Base-by-base conservation (phyloP, 1,140 invertebrate genomes). In the Zaprionus tsacasi region DNA sequence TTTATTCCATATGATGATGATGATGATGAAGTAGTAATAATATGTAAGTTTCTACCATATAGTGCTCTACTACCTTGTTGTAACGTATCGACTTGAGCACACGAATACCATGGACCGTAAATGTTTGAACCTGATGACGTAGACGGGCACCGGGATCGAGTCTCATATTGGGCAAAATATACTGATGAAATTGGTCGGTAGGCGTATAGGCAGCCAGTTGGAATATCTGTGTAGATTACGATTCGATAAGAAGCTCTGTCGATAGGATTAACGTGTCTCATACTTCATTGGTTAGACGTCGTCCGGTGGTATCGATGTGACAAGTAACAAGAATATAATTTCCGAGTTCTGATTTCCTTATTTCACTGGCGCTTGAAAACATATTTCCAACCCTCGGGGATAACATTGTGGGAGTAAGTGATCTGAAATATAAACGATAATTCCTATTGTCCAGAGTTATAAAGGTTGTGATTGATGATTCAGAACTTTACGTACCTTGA, bases 81-180 rank as follows among this genome's bases (percentile, higher is more conserved):
- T 94, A 95, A 80, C 94, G 94, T 64, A 94, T 94, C 72, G 96
- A 95, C 92, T 96, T 96, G 21, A 97, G 93, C 93, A 96, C 95
- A 30, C 96, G 94, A 90, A 95, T 96, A 74, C 95, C 94, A 15
- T 95, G 95, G 48, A 95, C 95, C 64, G 95, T 96, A 56, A 8
- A 97, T 95, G 66, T n/a, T n/a, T 95, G 94, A 55, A 97, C 94
- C 77, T 95, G 95, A 91, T 96, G 96, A 15, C 95, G 94, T 38
- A 95, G 94, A 45, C 94, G 94, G 2, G 95, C 95, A 7, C 94
- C 93, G 6, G 94, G 94, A 86, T 95, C 95, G 38, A 97, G 92
- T 90, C 97, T 95, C 35, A 95, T 95, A 85, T 95, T 95, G 1
- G 96, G 96, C 96, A 97, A 97, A 50, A 97, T 96, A 81, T 97